These are phyloP conservation scores for Siderastrea siderea DNA, from an alignment of 92 coral and sea anemone species.

Conservation along the genomic window DNA sequence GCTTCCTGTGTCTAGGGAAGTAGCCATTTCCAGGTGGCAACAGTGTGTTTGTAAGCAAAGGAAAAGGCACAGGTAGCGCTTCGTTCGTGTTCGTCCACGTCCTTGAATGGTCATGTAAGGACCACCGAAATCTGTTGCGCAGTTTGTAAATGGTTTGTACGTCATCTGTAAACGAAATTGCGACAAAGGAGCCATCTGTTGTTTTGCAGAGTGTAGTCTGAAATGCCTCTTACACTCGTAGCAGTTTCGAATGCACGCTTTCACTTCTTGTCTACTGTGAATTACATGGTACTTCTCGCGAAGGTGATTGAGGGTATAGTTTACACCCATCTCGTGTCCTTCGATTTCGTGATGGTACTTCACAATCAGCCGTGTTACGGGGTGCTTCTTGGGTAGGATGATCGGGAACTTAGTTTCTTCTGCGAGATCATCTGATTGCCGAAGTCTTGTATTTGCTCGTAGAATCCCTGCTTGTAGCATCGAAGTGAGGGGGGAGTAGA, in stretches of 20 bases:
- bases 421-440: constrained; percentile 31
- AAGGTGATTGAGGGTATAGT: constrained; percentile 62
- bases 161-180: constrained; percentile 41
- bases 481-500: constrained; percentile 44
- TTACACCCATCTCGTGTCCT: constrained; percentile 74
- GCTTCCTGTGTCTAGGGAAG: constrained; percentile 59
- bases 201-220: constrained; percentile 22
- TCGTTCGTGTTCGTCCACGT: constrained; percentile 56
- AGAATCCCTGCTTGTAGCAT: constrained; percentile 45
- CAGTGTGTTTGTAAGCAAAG: constrained; percentile 58
- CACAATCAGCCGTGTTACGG: constrained; percentile 50
- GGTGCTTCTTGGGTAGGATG: constrained; percentile 59
- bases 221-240: constrained; percentile 47
- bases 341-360: constrained; percentile 56
- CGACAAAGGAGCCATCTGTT: constrained; percentile 71
- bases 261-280: constrained; percentile 54
- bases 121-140: constrained; percentile 64
- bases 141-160: constrained; percentile 54
- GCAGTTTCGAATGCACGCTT: constrained; percentile 42
- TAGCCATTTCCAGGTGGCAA: constrained; percentile 62
- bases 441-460: constrained; percentile 52
- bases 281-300: constrained; percentile 56
- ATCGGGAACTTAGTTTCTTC: constrained; percentile 43
- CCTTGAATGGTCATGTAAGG: constrained; percentile 49
- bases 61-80: constrained; percentile 65